Base-by-base conservation (phyloP, 1,140 invertebrate genomes). In the Atta colombica region DNA sequence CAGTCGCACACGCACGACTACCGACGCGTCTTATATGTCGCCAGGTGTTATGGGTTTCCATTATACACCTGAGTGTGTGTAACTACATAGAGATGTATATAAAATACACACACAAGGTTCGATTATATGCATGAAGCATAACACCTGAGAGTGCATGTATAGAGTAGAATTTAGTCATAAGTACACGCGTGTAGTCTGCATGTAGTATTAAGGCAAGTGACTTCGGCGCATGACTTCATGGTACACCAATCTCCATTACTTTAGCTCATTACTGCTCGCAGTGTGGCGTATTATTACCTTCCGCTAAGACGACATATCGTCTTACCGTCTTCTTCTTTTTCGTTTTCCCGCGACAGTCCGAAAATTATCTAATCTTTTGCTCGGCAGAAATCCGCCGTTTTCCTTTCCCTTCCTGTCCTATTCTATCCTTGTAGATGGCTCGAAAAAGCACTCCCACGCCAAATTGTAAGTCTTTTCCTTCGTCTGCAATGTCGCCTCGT, bases 221-320 rank as follows among this genome's bases (percentile, higher is more conserved):
- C 72, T 78, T 25, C 7, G 55, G 84, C 84, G 31, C 72, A 84
- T 74, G 51, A 66, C 68, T 80, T 87, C 69, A 31, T 65, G 84
- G 72, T 80, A 82, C 89, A 92, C 92, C 92, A 90, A 92, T 93
- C 89, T 93, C 92, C 92, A 92, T 93, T 93, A 93, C 88, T 92
- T 91, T 88, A 92, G 84, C 92, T 92, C 92, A 90, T 92, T 92
- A 93, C 71, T 35, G 60, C 77, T 63, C 55, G 77, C 80, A 55
- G 39, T 77, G 78, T 77, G 58, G 69, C 75, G 55, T 75, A 84
- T 71, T 87, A 81, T 68, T 88, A 86, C 61, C 61, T 61, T 65
- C 39, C 25, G 63, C 53, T 31, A 84, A 84, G 45, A 5, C 80
- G 58, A 77, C 31, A 72, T 87, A 82, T 88, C 87, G 49, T 58